A percentile compares a stretch with the other conserved stretches of the same genome.
These are phyloP conservation scores for Sepiola atlantica DNA, from an alignment of 2,888 invertebrate species.

Conservation along the genomic window DNA sequence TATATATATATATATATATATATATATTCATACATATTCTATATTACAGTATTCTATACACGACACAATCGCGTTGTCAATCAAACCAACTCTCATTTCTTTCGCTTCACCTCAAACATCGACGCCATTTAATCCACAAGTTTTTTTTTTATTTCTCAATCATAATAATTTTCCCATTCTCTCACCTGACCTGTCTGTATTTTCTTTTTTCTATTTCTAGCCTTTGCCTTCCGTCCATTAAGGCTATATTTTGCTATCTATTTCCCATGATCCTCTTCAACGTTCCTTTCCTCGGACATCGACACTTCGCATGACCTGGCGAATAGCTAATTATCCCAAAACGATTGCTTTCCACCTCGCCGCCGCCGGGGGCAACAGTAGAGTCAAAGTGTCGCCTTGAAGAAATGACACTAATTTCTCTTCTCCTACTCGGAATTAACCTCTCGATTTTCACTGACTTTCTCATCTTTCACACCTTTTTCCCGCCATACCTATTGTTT, in stretches of 20 bases:
- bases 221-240: neutral
- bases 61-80: too few relatives aligned
- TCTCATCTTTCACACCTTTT: neutral
- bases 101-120: neutral
- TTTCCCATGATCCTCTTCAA: neutral
- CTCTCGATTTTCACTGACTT: neutral
- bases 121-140: neutral
- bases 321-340: neutral
- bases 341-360: neutral
- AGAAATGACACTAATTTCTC: neutral
- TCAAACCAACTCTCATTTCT: neutral
- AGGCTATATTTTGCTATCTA: neutral
- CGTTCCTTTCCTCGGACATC: neutral
- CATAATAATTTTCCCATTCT: neutral
- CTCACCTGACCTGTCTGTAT: neutral
- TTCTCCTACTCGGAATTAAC: neutral
- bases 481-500: neutral
- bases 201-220: neutral
- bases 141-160: neutral
- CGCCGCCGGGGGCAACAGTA: neutral
- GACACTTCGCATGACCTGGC: neutral
- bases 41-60: too few relatives aligned
- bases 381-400: neutral
- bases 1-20: too few relatives aligned
- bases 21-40: too few relatives aligned